phyloP scores from a whole-genome alignment of 2,797 vertebrate genomes.

The Ptychobarbus kaznakovi region DNA sequence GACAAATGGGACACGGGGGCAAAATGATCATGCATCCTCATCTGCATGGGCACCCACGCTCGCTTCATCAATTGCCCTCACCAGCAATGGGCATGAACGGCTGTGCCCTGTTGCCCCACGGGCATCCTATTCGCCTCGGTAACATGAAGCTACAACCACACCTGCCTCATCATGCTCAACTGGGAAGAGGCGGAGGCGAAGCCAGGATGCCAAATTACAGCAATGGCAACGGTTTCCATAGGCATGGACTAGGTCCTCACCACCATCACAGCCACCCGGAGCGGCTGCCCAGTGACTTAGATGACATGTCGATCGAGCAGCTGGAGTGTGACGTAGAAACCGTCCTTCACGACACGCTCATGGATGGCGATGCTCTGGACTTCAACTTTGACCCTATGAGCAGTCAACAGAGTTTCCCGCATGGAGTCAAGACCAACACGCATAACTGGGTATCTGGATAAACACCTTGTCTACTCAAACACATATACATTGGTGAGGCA shows the following conservation, averaged over 20 bases:
- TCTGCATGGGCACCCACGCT: constrained; percentile 67
- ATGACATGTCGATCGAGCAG: constrained; percentile 94
- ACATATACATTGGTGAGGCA: neutral
- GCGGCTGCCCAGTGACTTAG: constrained; percentile 96
- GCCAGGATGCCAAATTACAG: constrained; percentile 67
- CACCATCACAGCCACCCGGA: constrained; percentile 84
- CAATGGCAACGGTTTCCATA: constrained; percentile 85
- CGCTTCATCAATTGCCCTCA: constrained; percentile 79
- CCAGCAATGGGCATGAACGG: constrained; percentile 82
- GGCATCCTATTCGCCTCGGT: constrained; percentile 80
- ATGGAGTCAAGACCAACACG: constrained; percentile 90
- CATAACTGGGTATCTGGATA: constrained; percentile 97
- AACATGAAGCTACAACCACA: constrained; percentile 85
- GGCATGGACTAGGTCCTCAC: constrained; percentile 61
- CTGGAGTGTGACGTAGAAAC: constrained; percentile 97
- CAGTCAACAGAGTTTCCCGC: constrained; percentile 89
- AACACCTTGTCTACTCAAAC: constrained; percentile 65
- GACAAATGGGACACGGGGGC: constrained; percentile 75
- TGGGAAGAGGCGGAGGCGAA: constrained; percentile 61
- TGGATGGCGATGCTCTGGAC: constrained; percentile 95
- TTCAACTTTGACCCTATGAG: constrained; percentile 95
- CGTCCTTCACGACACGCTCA: constrained; percentile 95
- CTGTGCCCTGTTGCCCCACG: constrained; percentile 82
- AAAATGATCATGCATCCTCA: constrained; percentile 72
- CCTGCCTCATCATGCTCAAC: constrained; percentile 83